A percentile compares a stretch with the other conserved stretches of the same genome.
Evolutionary conservation across 2,113 vertebrate genomes (phyloP).

Genomic region (Lathamus discolor): DNA sequence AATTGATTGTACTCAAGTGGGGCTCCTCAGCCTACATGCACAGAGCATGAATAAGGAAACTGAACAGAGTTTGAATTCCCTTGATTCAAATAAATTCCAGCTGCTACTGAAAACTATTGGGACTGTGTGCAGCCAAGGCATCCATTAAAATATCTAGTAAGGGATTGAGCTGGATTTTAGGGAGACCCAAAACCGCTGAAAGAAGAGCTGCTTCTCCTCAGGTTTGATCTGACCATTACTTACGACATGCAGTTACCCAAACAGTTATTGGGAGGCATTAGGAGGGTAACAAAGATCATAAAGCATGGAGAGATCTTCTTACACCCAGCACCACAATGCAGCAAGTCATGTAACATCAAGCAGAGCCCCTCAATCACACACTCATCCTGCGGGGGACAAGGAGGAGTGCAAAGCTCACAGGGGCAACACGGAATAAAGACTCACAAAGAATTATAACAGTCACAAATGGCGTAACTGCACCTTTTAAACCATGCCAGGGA

Average conservation of each 20-base stretch:
- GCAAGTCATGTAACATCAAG: rapidly evolving
- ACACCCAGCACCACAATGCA: rapidly evolving
- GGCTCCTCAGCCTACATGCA: neutral
- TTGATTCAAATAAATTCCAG: neutral
- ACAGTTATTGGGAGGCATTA: neutral
- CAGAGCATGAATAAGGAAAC: neutral
- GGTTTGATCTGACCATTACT: neutral
- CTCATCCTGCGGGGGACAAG: rapidly evolving
- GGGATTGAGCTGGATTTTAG: neutral
- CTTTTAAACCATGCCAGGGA: neutral
- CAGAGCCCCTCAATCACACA: rapidly evolving
- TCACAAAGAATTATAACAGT: neutral
- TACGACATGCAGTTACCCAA: neutral
- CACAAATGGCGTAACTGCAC: neutral
- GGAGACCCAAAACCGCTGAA: neutral
- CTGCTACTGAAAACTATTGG: neutral
- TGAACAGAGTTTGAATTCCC: neutral
- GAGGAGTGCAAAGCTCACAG: rapidly evolving
- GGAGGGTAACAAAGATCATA: rapidly evolving
- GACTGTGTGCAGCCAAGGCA: neutral
- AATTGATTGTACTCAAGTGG: neutral
- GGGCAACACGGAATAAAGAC: rapidly evolving
- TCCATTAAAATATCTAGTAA: neutral
- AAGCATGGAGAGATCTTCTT: rapidly evolving
- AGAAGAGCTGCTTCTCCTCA: neutral